Evolutionary conservation across 2,797 vertebrate species (phyloP).

Genomic region (Syncerus caffer): DNA sequence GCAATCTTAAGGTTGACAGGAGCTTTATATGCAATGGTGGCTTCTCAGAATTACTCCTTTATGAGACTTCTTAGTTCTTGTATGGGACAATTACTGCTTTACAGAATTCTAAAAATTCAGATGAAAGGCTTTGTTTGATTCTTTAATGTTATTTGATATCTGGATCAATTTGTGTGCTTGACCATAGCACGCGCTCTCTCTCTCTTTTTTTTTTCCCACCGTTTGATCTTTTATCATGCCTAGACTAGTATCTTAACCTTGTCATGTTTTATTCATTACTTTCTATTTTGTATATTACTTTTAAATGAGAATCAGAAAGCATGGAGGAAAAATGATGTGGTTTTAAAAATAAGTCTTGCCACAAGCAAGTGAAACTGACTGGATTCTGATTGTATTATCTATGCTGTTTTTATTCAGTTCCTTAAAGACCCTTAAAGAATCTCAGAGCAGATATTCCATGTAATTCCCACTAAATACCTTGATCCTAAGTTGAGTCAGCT

Average conservation of each 20-base stretch:
- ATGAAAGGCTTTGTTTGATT: background rate
- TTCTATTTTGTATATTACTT: background rate
- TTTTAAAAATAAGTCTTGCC: background rate
- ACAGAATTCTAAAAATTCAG: background rate
- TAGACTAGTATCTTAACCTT: background rate
- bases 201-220: background rate
- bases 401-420: background rate
- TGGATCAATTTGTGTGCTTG: background rate
- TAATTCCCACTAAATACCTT: background rate
- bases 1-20: background rate
- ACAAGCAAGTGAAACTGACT: background rate
- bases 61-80: background rate
- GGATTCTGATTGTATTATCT: background rate
- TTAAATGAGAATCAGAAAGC: slow-evolving; percentile 12
- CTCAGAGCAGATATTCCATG: background rate
- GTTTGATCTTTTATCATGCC: background rate
- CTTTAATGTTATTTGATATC: background rate
- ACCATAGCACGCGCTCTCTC: background rate
- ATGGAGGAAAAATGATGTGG: background rate
- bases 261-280: background rate
- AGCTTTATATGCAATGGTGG: background rate
- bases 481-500: background rate
- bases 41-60: background rate
- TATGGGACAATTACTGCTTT: background rate
- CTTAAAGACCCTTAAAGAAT: background rate